Evolutionary conservation across 2,888 invertebrate species (phyloP).

Genomic region (Patella pellucida): DNA sequence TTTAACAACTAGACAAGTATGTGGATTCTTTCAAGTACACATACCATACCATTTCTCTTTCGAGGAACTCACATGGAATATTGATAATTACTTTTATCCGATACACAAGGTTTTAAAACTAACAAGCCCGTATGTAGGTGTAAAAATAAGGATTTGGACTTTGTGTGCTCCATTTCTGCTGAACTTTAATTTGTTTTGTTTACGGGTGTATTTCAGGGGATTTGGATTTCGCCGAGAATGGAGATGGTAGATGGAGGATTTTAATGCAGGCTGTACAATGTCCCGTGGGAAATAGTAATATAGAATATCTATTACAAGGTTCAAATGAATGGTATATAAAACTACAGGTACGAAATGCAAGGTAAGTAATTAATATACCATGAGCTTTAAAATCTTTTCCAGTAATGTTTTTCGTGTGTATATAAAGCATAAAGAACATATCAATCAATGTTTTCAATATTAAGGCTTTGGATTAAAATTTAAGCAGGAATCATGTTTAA

Average conservation of each 20-base stretch:
- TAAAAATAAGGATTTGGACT: too few species aligned
- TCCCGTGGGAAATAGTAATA: slow-evolving; percentile 42
- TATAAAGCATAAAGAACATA: too few species aligned
- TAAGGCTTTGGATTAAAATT: background rate
- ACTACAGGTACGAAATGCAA: slow-evolving; percentile 54
- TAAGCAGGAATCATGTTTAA: too few species aligned
- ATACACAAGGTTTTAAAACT: too few species aligned
- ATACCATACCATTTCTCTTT: too few species aligned
- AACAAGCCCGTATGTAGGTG: too few species aligned
- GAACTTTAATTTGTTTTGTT: background rate
- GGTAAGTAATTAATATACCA: slow-evolving; percentile 34
- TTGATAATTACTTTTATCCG: too few species aligned
- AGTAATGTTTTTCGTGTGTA: background rate
- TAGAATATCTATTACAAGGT: slow-evolving; percentile 50
- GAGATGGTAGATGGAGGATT: slow-evolving; percentile 48
- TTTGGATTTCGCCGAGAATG: slow-evolving; percentile 45
- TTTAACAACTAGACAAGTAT: too few species aligned
- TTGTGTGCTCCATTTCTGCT: too few species aligned
- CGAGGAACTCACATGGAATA: too few species aligned
- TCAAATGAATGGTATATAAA: slow-evolving; percentile 49
- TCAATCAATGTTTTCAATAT: background rate
- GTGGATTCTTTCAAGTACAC: too few species aligned
- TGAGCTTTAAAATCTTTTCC: background rate
- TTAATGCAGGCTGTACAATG: slow-evolving; percentile 50
- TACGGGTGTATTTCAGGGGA: slow-evolving; percentile 29